Percentiles rank a stretch among this genome's conserved stretches.
Conservation (phyloP, 2,797 vertebrate species). For the Enteromius anoplus region DNA sequence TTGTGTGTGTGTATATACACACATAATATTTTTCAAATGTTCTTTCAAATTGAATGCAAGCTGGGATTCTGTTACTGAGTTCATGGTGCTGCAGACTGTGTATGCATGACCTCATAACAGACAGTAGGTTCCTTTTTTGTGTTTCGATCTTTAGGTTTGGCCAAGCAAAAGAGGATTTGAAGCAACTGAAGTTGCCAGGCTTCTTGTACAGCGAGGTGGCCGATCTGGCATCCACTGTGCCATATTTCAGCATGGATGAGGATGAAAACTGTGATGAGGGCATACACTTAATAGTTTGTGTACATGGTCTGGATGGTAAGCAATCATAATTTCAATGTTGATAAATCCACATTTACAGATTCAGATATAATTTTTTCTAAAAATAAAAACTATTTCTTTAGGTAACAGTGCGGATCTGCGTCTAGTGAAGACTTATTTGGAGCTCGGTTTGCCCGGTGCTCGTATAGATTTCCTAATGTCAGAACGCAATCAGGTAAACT, state of each 20-base stretch:
- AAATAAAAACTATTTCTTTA: conserved; percentile 57
- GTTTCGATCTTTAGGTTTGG: conserved; percentile 80
- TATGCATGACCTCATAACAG: neutral
- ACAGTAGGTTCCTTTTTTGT: neutral
- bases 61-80: too few species aligned
- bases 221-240: conserved; percentile 88
- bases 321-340: neutral
- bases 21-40: neutral
- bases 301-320: conserved; percentile 95
- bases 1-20: too few species aligned
- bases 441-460: conserved; percentile 93
- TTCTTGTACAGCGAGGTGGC: conserved; percentile 95
- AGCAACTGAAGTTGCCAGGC: conserved; percentile 90
- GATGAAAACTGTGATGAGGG: conserved; percentile 90
- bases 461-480: conserved; percentile 98
- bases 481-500: conserved; percentile 93
- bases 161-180: conserved; percentile 94
- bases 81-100: neutral
- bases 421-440: conserved; percentile 96
- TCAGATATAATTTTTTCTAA: neutral
- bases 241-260: conserved; percentile 95
- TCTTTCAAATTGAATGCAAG: neutral
- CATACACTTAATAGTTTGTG: conserved; percentile 96
- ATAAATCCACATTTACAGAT: neutral
- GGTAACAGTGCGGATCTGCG: conserved; percentile 97